A percentile compares a stretch with the other conserved stretches of the same genome.
Conservation (phyloP, 1,140 invertebrate genomes). For the Platorchestia sp. region DNA sequence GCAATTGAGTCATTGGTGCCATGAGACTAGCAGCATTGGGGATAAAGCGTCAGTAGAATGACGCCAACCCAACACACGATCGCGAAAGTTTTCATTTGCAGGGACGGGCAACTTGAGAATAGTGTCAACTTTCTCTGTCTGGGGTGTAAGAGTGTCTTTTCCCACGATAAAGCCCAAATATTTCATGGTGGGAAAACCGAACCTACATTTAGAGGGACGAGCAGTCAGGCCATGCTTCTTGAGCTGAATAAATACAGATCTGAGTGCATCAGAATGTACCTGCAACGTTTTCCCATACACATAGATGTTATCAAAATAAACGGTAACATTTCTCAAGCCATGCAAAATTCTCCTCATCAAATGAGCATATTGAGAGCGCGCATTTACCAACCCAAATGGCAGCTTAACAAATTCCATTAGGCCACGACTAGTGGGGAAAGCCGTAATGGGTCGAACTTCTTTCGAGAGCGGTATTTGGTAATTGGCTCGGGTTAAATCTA, state of each 20-base stretch:
- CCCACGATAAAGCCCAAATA: too few relatives aligned
- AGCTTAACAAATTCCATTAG: too few relatives aligned
- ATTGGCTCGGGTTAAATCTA: slow-evolving; percentile 57
- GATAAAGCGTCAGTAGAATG: slow-evolving; percentile 56
- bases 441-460: slow-evolving; percentile 13
- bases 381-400: slow-evolving; percentile 58
- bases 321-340: neutral
- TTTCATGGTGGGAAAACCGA: too few relatives aligned
- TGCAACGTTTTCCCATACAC: neutral
- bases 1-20: slow-evolving; percentile 46
- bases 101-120: neutral
- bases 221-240: neutral
- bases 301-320: slow-evolving; percentile 55
- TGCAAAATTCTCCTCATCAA: slow-evolving; percentile 51
- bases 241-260: too few relatives aligned
- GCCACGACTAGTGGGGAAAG: slow-evolving; percentile 58
- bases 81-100: slow-evolving; percentile 44
- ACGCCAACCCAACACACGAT: slow-evolving; percentile 53
- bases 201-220: too few relatives aligned
- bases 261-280: too few relatives aligned
- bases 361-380: slow-evolving; percentile 36
- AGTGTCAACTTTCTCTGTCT: slow-evolving; percentile 33
- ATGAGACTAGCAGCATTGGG: slow-evolving; percentile 14
- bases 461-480: slow-evolving; percentile 53
- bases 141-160: neutral